These are phyloP conservation scores for Pachyseris speciosa DNA, from an alignment of 64 coral and sea anemone species.

Conservation along the genomic window DNA sequence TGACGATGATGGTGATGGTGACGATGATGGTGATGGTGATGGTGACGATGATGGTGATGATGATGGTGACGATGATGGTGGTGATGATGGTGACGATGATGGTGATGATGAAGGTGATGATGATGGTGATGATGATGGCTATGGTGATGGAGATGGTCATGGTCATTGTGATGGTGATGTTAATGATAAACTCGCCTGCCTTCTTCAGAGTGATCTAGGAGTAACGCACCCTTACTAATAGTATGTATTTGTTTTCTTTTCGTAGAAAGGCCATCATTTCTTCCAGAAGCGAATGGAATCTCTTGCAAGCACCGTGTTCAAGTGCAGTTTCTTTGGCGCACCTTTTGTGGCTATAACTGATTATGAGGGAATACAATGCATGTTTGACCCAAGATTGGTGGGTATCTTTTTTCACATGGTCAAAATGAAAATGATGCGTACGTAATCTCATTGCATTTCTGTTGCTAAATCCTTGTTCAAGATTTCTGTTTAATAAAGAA, in stretches of 20 bases:
- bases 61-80: not conserved
- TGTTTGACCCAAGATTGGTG: slow-evolving; percentile 82
- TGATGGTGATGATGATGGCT: too few relatives aligned
- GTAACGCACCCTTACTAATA: too few relatives aligned
- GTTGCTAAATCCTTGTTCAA: too few relatives aligned
- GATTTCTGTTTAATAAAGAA: too few relatives aligned
- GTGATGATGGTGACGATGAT: not conserved
- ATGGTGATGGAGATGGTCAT: too few relatives aligned
- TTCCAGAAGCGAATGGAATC: slow-evolving; percentile 71
- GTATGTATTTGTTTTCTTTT: slow-evolving; percentile 5
- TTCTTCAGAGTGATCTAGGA: too few relatives aligned
- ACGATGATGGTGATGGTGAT: not conserved
- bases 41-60: not conserved
- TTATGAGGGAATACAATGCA: slow-evolving; percentile 77
- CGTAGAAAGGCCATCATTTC: slow-evolving; percentile 86
- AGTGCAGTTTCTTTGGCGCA: slow-evolving; percentile 91
- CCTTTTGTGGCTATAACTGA: slow-evolving; percentile 82
- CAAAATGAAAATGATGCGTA: too few relatives aligned
- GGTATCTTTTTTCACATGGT: not conserved
- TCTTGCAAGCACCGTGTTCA: slow-evolving; percentile 82
- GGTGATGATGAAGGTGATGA: too few relatives aligned
- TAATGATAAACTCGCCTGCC: too few relatives aligned
- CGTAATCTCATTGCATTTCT: too few relatives aligned
- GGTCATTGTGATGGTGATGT: too few relatives aligned
- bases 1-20: not conserved